Conservation (phyloP, 2,888 invertebrate genomes). For the Drosophila vallismaia region DNA sequence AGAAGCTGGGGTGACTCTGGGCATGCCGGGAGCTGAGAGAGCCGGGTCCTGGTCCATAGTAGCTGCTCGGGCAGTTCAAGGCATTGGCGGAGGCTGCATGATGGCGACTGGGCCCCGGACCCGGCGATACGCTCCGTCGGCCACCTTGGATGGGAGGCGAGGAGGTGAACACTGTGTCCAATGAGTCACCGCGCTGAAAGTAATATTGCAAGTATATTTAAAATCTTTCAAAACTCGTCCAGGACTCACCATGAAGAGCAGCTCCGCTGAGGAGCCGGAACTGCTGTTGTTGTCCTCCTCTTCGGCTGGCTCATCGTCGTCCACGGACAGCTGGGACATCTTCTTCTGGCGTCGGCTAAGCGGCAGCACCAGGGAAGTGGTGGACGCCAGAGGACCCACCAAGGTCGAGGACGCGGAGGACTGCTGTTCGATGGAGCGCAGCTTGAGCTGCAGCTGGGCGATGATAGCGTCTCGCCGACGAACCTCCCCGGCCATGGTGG, state of each 20-base stretch:
- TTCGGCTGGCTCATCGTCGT: conserved; percentile 57
- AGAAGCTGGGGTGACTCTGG: conserved; percentile 68
- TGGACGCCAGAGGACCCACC: conserved; percentile 4
- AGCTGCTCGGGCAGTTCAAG: conserved; percentile 61
- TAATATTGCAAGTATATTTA: background rate
- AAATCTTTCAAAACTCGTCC: background rate
- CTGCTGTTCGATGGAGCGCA: conserved; percentile 86
- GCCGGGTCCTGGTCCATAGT: conserved; percentile 61
- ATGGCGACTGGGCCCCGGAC: conserved; percentile 69
- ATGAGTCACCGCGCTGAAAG: conserved; percentile 87
- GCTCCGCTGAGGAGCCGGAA: conserved; percentile 83
- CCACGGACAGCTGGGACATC: conserved; percentile 61
- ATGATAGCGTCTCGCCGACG: conserved; percentile 92
- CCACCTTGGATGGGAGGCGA: conserved; percentile 84
- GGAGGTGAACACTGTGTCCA: conserved; percentile 88
- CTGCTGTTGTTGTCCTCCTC: conserved; percentile 77
- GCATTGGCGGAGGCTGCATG: conserved; percentile 68
- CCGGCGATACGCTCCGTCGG: conserved; percentile 74
- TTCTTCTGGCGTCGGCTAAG: conserved; percentile 61
- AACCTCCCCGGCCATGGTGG: conserved; percentile 92
- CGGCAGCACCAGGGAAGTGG: conserved; percentile 30
- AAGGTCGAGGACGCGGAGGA: conserved; percentile 28
- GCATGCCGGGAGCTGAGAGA: conserved; percentile 62
- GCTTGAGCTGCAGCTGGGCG: conserved; percentile 90
- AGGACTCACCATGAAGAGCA: conserved; percentile 83